These are phyloP conservation scores for Nothoprocta perdicaria DNA, from an alignment of 2,113 vertebrate species.

Conservation along the genomic window DNA sequence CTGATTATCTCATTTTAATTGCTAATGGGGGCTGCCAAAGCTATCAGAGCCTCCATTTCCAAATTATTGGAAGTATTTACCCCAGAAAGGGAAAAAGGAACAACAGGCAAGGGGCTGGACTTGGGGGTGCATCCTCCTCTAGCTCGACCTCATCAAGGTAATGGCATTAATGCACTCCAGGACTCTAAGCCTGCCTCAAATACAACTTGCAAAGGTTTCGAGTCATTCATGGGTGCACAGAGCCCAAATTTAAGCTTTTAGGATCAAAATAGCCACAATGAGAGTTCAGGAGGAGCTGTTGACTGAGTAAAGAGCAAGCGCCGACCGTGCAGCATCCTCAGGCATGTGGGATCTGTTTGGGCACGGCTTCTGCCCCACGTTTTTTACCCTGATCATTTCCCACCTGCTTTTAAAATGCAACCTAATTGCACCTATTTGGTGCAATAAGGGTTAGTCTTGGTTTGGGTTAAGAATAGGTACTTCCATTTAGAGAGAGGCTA, in stretches of 20 bases:
- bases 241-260: not conserved
- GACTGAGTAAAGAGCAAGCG: not conserved
- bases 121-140: not conserved
- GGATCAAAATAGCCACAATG: not conserved
- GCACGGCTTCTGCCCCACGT: not conserved
- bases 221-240: rapidly evolving
- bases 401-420: not conserved
- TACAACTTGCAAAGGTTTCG: not conserved
- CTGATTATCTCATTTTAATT: slow-evolving; percentile 39
- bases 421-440: not conserved
- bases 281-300: not conserved
- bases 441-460: not conserved
- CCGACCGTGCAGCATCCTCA: not conserved
- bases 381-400: not conserved
- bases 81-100: not conserved
- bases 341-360: rapidly evolving
- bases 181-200: not conserved
- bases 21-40: not conserved
- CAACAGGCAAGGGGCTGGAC: not conserved
- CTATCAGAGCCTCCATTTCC: not conserved
- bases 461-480: not conserved
- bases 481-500: not conserved
- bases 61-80: not conserved
- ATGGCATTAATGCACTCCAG: not conserved
- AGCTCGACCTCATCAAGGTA: not conserved